These are phyloP conservation scores for Mastigias papua DNA, from an alignment of 30 jellyfish, hydroid and myxozoan genomes.

Conservation along the genomic window DNA sequence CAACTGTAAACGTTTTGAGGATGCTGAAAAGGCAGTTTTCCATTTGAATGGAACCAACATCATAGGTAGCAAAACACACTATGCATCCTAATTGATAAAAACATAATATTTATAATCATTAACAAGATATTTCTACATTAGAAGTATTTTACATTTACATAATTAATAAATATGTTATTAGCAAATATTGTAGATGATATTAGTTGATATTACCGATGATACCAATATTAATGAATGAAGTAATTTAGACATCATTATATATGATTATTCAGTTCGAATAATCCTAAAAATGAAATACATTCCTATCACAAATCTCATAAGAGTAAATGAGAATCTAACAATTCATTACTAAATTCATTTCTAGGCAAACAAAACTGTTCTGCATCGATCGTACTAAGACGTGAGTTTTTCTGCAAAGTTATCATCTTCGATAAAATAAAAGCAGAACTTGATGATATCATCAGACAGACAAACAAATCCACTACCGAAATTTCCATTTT, in stretches of 20 bases:
- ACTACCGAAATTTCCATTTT: background rate
- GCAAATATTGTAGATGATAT: no score
- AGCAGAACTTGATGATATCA: background rate
- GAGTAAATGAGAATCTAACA: background rate
- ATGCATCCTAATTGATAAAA: no score
- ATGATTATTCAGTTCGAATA: no score
- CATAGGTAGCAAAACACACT: background rate
- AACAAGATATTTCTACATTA: no score
- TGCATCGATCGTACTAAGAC: constrained; percentile 8
- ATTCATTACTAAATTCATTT: background rate
- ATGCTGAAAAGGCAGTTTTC: constrained; percentile 27
- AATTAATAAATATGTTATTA: no score
- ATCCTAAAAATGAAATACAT: no score
- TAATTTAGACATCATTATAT: no score
- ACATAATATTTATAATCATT: no score
- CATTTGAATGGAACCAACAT: background rate
- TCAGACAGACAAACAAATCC: background rate
- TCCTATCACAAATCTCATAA: no score
- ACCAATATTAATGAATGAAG: no score
- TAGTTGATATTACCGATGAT: no score
- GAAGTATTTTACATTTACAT: no score
- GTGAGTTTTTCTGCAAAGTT: background rate
- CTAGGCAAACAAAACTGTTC: constrained; percentile 5
- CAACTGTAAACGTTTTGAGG: background rate
- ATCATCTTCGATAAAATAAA: background rate